Percentiles rank a stretch among this genome's conserved stretches.
Evolutionary conservation across 2,888 invertebrate genomes (phyloP).

Genomic region (Athrips mouffetella): DNA sequence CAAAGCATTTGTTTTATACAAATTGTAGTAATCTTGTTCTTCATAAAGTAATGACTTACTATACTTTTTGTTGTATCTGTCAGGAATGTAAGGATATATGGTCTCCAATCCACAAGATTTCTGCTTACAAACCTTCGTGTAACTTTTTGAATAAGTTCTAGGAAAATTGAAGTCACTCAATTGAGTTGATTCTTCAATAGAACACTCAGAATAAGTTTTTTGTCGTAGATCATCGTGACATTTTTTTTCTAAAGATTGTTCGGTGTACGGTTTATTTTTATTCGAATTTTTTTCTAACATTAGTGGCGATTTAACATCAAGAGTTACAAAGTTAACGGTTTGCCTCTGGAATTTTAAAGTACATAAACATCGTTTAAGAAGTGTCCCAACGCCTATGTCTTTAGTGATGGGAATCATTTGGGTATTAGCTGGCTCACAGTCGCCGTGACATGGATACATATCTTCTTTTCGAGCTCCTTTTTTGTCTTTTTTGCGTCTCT

Average conservation of each 20-base stretch:
- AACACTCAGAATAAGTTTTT: too few relatives aligned
- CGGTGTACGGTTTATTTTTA: neutral
- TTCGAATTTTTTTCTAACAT: neutral
- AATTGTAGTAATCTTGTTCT: neutral
- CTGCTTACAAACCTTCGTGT: too few relatives aligned
- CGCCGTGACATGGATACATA: neutral
- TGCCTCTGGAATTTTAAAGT: constrained; percentile 18
- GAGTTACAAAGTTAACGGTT: neutral
- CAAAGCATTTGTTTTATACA: neutral
- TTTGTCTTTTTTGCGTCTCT: neutral
- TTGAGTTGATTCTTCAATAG: too few relatives aligned
- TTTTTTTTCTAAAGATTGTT: neutral
- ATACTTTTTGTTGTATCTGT: constrained; percentile 35
- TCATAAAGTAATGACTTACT: neutral
- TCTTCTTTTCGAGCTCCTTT: neutral
- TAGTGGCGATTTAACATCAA: neutral
- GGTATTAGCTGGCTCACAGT: neutral
- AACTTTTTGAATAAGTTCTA: neutral
- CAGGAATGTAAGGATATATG: constrained; percentile 36
- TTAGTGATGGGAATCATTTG: too few relatives aligned
- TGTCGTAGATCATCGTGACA: too few relatives aligned
- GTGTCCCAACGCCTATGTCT: neutral
- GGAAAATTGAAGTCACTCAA: too few relatives aligned
- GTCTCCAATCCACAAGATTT: constrained; percentile 31
- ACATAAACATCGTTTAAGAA: constrained; percentile 29